phyloP scores from a whole-genome alignment of 2,888 invertebrate genomes.

The Azorinus chamasolen region DNA sequence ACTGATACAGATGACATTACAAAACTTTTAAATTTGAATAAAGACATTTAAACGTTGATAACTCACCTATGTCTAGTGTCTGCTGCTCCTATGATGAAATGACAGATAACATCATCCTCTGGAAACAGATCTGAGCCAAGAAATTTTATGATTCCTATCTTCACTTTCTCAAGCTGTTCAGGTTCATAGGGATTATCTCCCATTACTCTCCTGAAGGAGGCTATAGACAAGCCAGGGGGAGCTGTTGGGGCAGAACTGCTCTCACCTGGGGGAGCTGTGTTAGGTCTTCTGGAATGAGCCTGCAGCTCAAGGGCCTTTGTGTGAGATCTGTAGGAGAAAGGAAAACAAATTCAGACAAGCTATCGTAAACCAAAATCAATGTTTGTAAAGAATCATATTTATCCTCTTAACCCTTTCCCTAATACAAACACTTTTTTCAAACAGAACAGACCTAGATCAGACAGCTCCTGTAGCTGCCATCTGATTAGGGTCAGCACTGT shows the following conservation, averaged over 20 bases:
- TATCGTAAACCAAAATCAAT: too few species aligned
- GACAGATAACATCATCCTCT: conserved; percentile 91
- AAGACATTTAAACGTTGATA: too few species aligned
- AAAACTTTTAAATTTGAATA: too few species aligned
- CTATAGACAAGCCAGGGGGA: conserved; percentile 82
- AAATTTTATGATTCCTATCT: conserved; percentile 93
- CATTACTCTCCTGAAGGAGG: conserved; percentile 78
- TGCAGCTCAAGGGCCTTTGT: conserved; percentile 49
- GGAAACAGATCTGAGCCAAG: conserved; percentile 92
- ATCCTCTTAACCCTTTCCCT: background rate
- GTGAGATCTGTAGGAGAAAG: conserved; percentile 40
- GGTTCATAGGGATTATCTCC: conserved; percentile 80
- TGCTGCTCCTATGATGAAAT: conserved; percentile 94
- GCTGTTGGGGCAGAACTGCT: conserved; percentile 58
- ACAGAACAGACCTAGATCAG: too few species aligned
- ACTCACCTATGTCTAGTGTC: conserved; percentile 90
- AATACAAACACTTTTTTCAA: too few species aligned
- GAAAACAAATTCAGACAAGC: background rate
- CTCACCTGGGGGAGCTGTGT: conserved; percentile 59
- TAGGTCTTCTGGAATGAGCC: conserved; percentile 48
- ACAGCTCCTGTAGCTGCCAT: too few species aligned
- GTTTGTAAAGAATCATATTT: background rate
- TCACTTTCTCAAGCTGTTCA: conserved; percentile 90
- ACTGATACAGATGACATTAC: too few species aligned
- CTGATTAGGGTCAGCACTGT: too few species aligned